These are phyloP conservation scores for Mimumesa dahlbomi DNA, from an alignment of 2,888 invertebrate genomes.

Conservation along the genomic window DNA sequence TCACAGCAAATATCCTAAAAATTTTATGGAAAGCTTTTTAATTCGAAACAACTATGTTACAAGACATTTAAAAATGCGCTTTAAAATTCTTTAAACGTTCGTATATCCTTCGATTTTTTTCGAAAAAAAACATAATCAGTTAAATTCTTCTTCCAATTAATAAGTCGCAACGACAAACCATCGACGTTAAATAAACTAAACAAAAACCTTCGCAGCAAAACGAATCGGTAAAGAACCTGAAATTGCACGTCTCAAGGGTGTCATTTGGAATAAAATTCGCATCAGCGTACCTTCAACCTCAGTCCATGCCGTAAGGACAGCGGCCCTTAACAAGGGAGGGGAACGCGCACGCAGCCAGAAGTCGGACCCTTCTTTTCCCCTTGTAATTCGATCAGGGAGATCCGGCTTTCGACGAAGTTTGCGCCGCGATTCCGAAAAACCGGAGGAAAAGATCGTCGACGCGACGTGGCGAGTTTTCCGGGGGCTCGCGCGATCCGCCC, in stretches of 20 bases:
- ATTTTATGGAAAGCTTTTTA: too few species aligned
- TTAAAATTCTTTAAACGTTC: too few species aligned
- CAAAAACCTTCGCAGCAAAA: not conserved
- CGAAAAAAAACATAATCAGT: too few species aligned
- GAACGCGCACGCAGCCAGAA: conserved; percentile 1
- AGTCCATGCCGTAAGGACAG: conserved; percentile 10
- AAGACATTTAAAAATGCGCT: too few species aligned
- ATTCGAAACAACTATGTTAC: too few species aligned
- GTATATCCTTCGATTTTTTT: too few species aligned
- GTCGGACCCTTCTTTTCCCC: conserved; percentile 27
- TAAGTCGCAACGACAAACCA: too few species aligned
- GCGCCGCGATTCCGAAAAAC: conserved; percentile 8
- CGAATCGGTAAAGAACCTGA: not conserved
- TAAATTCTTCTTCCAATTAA: too few species aligned
- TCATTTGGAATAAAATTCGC: conserved; percentile 17
- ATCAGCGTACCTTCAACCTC: conserved; percentile 8
- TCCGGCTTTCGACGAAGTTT: conserved; percentile 35
- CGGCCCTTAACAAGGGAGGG: conserved; percentile 5
- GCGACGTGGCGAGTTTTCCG: conserved; percentile 47
- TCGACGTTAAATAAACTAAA: not conserved
- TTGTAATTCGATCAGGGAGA: conserved; percentile 50
- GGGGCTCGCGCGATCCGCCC: conserved; percentile 54
- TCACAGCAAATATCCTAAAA: too few species aligned
- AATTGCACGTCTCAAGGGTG: too few species aligned
- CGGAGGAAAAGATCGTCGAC: conserved; percentile 13